Evolutionary conservation across 2,113 vertebrate genomes (phyloP).

Genomic region (Tenebrosternarchus preto): DNA sequence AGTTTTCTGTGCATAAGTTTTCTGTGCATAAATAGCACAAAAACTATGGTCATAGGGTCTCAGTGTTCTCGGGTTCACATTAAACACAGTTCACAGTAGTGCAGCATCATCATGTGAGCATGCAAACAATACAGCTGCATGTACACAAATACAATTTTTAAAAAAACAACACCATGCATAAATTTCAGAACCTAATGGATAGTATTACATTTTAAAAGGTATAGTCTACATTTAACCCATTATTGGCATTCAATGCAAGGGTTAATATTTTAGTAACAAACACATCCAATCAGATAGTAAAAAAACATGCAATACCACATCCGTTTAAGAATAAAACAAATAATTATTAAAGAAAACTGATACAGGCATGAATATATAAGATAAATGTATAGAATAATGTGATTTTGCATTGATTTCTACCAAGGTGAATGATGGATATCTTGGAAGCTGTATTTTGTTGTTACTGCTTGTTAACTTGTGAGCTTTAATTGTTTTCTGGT

Average conservation of each 20-base stretch:
- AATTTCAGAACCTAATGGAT: too few species aligned
- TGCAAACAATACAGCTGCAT: not conserved
- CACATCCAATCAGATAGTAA: too few species aligned
- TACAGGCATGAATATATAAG: too few species aligned
- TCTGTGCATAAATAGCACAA: too few species aligned
- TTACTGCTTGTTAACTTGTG: conserved; percentile 44
- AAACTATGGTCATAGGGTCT: not conserved
- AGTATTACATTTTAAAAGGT: not conserved
- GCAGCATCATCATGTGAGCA: not conserved
- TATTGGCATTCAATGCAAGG: not conserved
- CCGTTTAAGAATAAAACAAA: too few species aligned
- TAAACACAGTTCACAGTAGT: conserved; percentile 13
- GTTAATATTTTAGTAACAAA: not conserved
- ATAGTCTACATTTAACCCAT: not conserved
- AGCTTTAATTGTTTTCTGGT: conserved; percentile 61
- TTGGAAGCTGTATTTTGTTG: conserved; percentile 24
- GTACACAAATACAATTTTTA: conserved; percentile 5
- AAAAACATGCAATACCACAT: too few species aligned
- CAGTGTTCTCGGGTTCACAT: not conserved
- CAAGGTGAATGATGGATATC: not conserved
- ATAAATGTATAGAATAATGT: not conserved
- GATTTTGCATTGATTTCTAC: not conserved
- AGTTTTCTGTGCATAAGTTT: too few species aligned
- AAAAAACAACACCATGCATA: not conserved
- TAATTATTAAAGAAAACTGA: too few species aligned